These are phyloP conservation scores for Periophthalmodon schlosseri DNA, from an alignment of 2,113 vertebrate species.

Conservation along the genomic window DNA sequence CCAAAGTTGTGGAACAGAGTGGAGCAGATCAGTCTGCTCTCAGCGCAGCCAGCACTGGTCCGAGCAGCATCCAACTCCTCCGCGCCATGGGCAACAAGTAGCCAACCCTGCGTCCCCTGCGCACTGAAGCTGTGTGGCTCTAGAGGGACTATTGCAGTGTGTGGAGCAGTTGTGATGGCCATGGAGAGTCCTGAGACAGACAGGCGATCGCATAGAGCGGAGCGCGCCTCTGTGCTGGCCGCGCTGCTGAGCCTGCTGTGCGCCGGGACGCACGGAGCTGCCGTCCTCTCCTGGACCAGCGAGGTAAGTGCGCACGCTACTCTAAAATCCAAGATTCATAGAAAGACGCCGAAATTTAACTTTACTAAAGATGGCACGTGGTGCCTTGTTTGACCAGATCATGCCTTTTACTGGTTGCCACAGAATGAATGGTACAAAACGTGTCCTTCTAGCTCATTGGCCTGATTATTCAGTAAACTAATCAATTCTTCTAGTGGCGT, in stretches of 20 bases:
- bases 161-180: constrained; percentile 56
- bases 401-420: neutral
- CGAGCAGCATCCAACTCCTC: constrained; percentile 1
- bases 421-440: neutral
- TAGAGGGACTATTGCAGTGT: neutral
- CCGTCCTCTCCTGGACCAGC: constrained; percentile 73
- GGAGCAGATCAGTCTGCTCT: constrained; percentile 54
- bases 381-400: neutral
- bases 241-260: constrained; percentile 66
- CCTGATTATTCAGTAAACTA: too few relatives aligned
- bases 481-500: neutral
- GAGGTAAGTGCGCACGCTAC: constrained; percentile 73
- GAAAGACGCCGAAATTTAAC: neutral
- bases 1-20: constrained; percentile 58
- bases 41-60: neutral
- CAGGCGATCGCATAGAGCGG: constrained; percentile 22
- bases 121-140: neutral
- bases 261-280: constrained; percentile 71
- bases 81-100: constrained; percentile 5
- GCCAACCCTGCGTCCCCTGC: neutral
- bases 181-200: constrained; percentile 63
- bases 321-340: neutral
- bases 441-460: neutral
- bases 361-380: neutral
- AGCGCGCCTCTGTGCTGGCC: constrained; percentile 57